Evolutionary conservation across 2,797 vertebrate genomes (phyloP).

Genomic region (Holocentrus rufus): DNA sequence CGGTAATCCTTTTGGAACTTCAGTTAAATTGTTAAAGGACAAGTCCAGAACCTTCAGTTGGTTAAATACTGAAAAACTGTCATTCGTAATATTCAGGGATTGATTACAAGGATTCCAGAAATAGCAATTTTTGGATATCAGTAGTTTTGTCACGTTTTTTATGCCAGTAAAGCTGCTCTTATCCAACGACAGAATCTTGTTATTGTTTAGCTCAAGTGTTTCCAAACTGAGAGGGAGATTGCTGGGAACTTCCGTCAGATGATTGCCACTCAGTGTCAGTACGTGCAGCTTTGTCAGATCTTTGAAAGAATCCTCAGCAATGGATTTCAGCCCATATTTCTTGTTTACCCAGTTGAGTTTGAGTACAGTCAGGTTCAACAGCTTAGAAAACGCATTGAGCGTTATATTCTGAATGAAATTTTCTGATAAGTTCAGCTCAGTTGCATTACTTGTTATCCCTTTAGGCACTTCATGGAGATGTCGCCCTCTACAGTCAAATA

Average conservation of each 20-base stretch:
- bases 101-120: constrained; percentile 85
- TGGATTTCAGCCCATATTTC: constrained; percentile 45
- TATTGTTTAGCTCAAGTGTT: constrained; percentile 80
- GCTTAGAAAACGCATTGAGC: constrained; percentile 68
- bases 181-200: constrained; percentile 80
- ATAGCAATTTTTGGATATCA: constrained; percentile 90
- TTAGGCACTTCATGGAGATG: constrained; percentile 76
- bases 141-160: constrained; percentile 80
- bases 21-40: constrained; percentile 88
- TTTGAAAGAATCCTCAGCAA: constrained; percentile 79
- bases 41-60: constrained; percentile 82
- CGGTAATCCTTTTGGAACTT: constrained; percentile 85
- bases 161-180: constrained; percentile 76
- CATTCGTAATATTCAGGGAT: constrained; percentile 71
- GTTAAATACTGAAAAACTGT: constrained; percentile 79
- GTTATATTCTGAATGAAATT: constrained; percentile 84
- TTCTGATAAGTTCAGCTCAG: constrained; percentile 86
- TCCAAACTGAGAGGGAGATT: constrained; percentile 81
- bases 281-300: constrained; percentile 79
- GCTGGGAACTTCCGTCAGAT: constrained; percentile 79
- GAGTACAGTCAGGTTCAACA: constrained; percentile 81
- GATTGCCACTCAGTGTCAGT: constrained; percentile 81
- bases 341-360: constrained; percentile 85
- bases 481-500: constrained; percentile 84
- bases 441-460: constrained; percentile 84